Percentiles rank a stretch among this genome's conserved stretches.
Conservation (phyloP, 2,113 vertebrate species). For the Pachypanchax playfairii region DNA sequence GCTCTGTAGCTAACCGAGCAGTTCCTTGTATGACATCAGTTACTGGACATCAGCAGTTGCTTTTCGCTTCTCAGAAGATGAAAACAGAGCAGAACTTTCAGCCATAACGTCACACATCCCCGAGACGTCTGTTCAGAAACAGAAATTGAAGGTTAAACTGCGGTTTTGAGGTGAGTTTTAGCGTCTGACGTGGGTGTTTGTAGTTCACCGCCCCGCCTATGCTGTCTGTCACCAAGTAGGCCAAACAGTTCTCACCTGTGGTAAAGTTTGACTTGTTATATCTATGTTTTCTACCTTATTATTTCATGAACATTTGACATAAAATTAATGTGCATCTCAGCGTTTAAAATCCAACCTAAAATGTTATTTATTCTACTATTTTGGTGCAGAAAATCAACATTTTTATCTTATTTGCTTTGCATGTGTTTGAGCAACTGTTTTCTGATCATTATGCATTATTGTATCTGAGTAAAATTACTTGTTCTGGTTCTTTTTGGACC, state of each 20-base stretch:
- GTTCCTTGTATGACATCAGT: conserved; percentile 2
- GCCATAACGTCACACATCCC: accelerated
- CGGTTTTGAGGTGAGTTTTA: conserved; percentile 44
- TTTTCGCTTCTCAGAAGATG: not conserved
- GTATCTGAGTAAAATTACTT: not conserved
- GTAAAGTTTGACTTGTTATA: not conserved
- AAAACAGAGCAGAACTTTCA: not conserved
- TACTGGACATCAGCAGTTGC: not conserved
- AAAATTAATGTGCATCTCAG: not conserved
- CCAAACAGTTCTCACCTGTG: not conserved
- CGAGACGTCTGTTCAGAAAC: not conserved
- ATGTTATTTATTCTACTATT: not conserved
- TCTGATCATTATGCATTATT: not conserved
- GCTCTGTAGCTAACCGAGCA: not conserved
- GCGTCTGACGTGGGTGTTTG: not conserved
- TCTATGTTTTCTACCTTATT: not conserved
- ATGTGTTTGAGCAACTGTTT: not conserved
- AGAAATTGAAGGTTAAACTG: not conserved
- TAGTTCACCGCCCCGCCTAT: conserved; percentile 13
- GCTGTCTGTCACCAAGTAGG: not conserved
- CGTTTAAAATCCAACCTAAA: not conserved
- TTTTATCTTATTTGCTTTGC: not conserved
- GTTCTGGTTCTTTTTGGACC: conserved; percentile 24
- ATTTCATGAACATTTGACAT: not conserved
- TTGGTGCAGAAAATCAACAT: not conserved